These are phyloP conservation scores for Crotalus tigris DNA, from an alignment of 2,113 vertebrate genomes.

Conservation along the genomic window DNA sequence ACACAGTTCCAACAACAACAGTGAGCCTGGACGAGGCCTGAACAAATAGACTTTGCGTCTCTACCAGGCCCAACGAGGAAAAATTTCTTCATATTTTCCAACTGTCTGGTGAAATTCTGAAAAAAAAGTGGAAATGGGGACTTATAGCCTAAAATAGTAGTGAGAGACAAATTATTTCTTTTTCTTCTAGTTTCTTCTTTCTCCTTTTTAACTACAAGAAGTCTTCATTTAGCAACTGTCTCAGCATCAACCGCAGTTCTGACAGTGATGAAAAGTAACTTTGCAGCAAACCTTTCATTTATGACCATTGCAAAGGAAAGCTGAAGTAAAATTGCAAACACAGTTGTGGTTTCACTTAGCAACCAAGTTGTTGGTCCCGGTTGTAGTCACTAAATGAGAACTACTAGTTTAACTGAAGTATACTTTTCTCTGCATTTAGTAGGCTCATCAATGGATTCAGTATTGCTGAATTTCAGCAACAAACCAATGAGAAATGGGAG, in stretches of 20 bases:
- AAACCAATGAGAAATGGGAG: not conserved
- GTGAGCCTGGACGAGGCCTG: not conserved
- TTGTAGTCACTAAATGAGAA: not conserved
- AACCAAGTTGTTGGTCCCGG: not conserved
- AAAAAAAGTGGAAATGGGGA: not conserved
- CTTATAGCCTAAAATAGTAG: not conserved
- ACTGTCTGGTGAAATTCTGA: not conserved
- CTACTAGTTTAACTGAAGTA: not conserved
- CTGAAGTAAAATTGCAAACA: not conserved
- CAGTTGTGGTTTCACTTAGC: not conserved
- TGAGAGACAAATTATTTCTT: not conserved
- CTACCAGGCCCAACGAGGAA: not conserved
- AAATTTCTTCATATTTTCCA: not conserved
- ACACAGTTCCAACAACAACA: not conserved
- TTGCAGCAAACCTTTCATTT: not conserved
- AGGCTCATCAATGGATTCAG: not conserved
- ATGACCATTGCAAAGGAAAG: not conserved
- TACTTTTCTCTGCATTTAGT: not conserved
- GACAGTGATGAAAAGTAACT: not conserved
- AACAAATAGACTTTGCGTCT: not conserved
- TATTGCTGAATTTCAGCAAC: not conserved
- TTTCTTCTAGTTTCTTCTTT: not conserved
- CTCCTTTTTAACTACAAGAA: not conserved
- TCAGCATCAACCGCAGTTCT: not conserved
- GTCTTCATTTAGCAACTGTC: not conserved